Base-by-base conservation (phyloP, 2,888 invertebrate genomes). In the Sycophila texana region DNA sequence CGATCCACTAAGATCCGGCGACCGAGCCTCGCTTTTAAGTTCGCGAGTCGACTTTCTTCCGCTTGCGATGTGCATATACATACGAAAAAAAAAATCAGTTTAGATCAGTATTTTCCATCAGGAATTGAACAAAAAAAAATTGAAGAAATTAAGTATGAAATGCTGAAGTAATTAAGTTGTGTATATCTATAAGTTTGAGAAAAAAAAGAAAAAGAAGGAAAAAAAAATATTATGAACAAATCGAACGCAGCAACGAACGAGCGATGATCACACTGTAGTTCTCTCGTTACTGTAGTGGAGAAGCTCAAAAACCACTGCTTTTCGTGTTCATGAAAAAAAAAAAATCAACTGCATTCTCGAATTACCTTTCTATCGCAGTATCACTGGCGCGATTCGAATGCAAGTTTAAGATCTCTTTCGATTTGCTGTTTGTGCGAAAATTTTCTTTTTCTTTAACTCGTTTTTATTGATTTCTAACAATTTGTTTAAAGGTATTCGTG, bases 291-390 rank as follows among this genome's bases (percentile, higher is more conserved):
- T 22, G 20, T 70, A 77, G 26, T 66, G n/a, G 47, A 74, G 30
- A 60, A 74, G 78, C 83, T 82, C 82, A 83, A 83, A 82, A 82
- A 49, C 63, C 58, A 84, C 79, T 82, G 86, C 84, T 86, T 85
- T 84, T 72, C 84, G 80, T 84, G 84, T 86, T 84, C 82, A 81
- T 81, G 57, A 83, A 47, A 70, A 77, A 47, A 70, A 77, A 73
- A 65, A 71, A 60, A 58, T 22, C 58, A 67, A 76, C 57, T 80
- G 67, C 72, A 80, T 72, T 67, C 58, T 74, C 66, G 18, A 74
- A 79, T 53, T 78, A 78, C 67, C 73, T 74, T 39, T 78, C 55
- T 68, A 70, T 70, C 76, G 78, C 61, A 58, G 73, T 68, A 78
- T 73, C 61, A 74, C 14, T 58, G 63, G 68, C 61, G 49, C 65